Base-by-base conservation (phyloP, 1,140 invertebrate genomes). In the Macrobrachium rosenbergii region DNA sequence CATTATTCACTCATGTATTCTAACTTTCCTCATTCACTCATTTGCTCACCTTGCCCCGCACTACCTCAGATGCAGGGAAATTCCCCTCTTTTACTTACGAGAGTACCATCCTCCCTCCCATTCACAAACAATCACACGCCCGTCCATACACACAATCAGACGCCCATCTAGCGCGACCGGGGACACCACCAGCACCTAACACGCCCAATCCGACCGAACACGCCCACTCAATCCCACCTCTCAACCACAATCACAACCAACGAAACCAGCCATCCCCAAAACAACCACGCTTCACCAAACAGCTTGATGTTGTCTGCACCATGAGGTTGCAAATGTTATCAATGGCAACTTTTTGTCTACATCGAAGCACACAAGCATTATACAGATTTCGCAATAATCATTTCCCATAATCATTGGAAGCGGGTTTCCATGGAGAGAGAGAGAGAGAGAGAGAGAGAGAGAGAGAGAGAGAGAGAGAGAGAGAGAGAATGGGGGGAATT, bases 341-440 rank as follows among this genome's bases (percentile, higher is more conserved):
- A 45, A 75, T 77, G 75, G 21, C 16, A 17, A 77, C 45, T 77
- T 58, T 77, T 58, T 77, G 59, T 21, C 75, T 77, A n/a, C 52
- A 12, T 52, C 52, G 52, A 52, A 8, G 52, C 52, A 52, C 52
- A 52, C 52, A 52, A 52, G 52, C 52, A 52, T 52, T 52, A 52
- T 52, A 52, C 52, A 12, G 52, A 12, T 8, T 52, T 52, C 52
- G 52, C 12, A 52, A 52, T 52, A 52, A 52, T 52, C 52, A 52
- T 52, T 52, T 52, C 52, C 52, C 52, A 52, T 52, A 52, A 52
- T 77, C 37, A 77, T n/a, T n/a, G 8, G 16, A 58, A 19, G 23
- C 17, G 45, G 60, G n/a, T 23, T 58, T n/a, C 21, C 52, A 21
- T 62, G 59, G 63, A 59, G 76, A 78, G 43, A 58, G 76, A 78